Evolutionary conservation across 2,113 vertebrate species (phyloP), one percentile per base, ranked within the genome.

Genomic region (Orthochromis malagaraziensis): DNA sequence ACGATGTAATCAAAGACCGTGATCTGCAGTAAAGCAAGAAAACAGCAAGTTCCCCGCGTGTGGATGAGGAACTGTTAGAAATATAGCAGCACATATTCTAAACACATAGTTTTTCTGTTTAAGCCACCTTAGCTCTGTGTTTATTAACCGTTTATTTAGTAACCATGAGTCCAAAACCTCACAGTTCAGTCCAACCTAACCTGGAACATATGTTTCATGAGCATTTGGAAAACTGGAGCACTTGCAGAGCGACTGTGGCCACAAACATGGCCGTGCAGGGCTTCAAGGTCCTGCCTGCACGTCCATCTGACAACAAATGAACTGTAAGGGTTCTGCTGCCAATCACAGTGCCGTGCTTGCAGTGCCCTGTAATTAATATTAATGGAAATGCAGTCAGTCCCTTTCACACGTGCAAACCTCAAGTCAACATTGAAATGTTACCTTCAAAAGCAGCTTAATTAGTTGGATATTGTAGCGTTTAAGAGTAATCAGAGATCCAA

Each of bases 1-100:
- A 47, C 4, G 2, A 47, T 47, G 2, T 10, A 16, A 45, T 16
- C 68, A 73, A 0, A 73, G 65, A 9, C 40, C 0, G 1, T 0
- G 70, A 75, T 73, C 5, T 26, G 8, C 38, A 45, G 13, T 45
- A 2, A 26, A 45, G 21, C 38, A 73, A 73, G 40, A 73, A 17
- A 17, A 73, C 5, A 73, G 68, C 38, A 45, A 5, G 68, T 73
- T 26, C 2, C 10, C 40, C 14, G 14, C 16, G 7, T 73, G 40
- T 73, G 24, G 0, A 21, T 70, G 38, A 70, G 38, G 38, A 40
- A 68, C 63, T 68, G 58, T 38, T 16, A 49, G 47, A 49, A 17
- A 16, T 49, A 7, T 7, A 49, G 14, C 16, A 51, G 14, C 49
- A 17, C 49, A 51, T 19, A 19, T 42, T 42, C 5, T 42, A 42